A percentile compares a stretch with the other conserved stretches of the same genome.
Evolutionary conservation across 2,797 vertebrate genomes (phyloP).

Genomic region (Gymnothorax javanicus): DNA sequence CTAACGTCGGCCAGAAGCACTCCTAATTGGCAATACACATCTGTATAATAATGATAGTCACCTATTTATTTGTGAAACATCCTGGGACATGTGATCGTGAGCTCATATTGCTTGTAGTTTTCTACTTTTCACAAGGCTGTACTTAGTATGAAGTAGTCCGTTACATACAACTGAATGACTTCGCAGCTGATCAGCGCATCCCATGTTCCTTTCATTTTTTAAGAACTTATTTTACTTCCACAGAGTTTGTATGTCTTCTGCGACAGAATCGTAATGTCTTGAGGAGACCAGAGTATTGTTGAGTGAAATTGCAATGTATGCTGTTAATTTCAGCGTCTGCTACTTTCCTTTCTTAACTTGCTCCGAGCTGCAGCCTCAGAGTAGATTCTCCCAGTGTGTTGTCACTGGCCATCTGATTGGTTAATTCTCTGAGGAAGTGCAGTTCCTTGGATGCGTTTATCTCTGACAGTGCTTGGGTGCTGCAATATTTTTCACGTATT

Average conservation of each 20-base stretch:
- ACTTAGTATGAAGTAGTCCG: not conserved
- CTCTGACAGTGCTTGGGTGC: not conserved
- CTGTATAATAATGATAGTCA: too few species aligned
- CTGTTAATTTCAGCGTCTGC: slow-evolving; percentile 31
- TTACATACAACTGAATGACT: not conserved
- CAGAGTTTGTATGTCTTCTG: slow-evolving; percentile 5
- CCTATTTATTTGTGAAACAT: not conserved
- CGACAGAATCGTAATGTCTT: slow-evolving; percentile 16
- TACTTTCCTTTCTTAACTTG: not conserved
- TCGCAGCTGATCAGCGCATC: not conserved
- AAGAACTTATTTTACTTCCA: slow-evolving; percentile 3
- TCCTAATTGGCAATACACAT: too few species aligned
- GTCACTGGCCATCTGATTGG: slow-evolving; percentile 17
- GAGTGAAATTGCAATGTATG: slow-evolving; percentile 31
- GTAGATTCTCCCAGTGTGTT: not conserved
- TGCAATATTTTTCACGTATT: not conserved
- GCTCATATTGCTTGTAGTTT: not conserved
- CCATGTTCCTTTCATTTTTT: slow-evolving; percentile 4
- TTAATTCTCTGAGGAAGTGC: slow-evolving; percentile 3
- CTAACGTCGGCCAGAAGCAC: too few species aligned
- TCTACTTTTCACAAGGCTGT: not conserved
- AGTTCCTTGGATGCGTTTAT: not conserved
- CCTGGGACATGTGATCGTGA: not conserved
- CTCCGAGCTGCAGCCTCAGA: not conserved
- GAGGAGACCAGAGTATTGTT: slow-evolving; percentile 8